A percentile compares a stretch with the other conserved stretches of the same genome.
Conservation (phyloP, 2,888 invertebrate genomes). For the Clanis bilineata region DNA sequence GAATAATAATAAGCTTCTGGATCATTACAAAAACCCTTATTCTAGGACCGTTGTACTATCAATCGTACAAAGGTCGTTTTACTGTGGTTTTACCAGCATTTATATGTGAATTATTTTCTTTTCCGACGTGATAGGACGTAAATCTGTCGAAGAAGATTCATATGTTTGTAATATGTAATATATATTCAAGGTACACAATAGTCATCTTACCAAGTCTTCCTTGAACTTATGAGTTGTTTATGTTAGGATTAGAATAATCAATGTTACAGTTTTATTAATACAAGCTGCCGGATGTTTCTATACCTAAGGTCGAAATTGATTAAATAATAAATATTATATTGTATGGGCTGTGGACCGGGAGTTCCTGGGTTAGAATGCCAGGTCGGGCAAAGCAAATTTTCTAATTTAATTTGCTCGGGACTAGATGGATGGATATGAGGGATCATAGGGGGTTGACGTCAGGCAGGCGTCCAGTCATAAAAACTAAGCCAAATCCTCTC, state of each 20-base stretch:
- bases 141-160: constrained; percentile 3
- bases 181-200: background rate
- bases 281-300: background rate
- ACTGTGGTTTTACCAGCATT: background rate
- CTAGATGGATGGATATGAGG: too few species aligned
- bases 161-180: background rate
- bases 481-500: too few species aligned
- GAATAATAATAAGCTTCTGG: constrained; percentile 4
- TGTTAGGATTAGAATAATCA: background rate
- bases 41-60: constrained; percentile 1
- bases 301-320: background rate
- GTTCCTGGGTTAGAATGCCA: too few species aligned
- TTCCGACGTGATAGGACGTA: background rate
- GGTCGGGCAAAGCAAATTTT: too few species aligned
- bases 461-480: too few species aligned
- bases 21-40: constrained; percentile 3
- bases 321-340: too few species aligned
- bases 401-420: too few species aligned
- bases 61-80: constrained; percentile 1
- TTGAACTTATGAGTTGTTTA: background rate
- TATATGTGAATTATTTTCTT: constrained; percentile 3
- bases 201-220: background rate
- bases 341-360: too few species aligned
- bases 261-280: background rate
- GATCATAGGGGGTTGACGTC: too few species aligned